Evolutionary conservation across 2,888 invertebrate genomes (phyloP).

Genomic region (Fragum fragum): DNA sequence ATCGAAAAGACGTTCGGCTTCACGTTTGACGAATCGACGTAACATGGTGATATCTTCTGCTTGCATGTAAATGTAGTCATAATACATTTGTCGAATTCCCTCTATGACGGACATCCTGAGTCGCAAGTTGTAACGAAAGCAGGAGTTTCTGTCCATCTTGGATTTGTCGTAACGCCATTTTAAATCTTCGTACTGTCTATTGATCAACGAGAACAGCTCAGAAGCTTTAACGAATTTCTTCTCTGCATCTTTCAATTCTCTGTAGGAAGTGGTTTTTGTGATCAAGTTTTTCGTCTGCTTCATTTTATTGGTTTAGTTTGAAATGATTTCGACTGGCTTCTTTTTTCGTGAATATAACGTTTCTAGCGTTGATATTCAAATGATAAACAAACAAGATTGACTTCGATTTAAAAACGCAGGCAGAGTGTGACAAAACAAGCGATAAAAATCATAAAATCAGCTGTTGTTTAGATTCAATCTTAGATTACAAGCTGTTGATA

Average conservation of each 20-base stretch:
- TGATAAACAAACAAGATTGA: neutral
- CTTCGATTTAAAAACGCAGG: neutral
- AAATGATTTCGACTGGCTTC: neutral
- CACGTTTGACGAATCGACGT: slow-evolving; percentile 8
- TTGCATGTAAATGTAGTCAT: slow-evolving; percentile 23
- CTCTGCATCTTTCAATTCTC: slow-evolving; percentile 13
- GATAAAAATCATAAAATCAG: slow-evolving; percentile 27
- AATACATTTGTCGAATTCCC: slow-evolving; percentile 14
- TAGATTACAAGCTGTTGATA: neutral
- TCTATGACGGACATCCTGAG: slow-evolving; percentile 23
- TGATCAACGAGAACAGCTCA: slow-evolving; percentile 24
- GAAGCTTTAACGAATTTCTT: slow-evolving; percentile 22
- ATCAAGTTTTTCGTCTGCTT: slow-evolving; percentile 17
- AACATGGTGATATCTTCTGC: slow-evolving; percentile 28
- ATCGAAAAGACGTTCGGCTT: neutral
- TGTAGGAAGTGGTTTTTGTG: neutral
- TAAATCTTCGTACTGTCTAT: slow-evolving; percentile 16
- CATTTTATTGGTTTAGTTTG: neutral
- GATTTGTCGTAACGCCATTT: slow-evolving; percentile 27
- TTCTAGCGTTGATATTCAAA: neutral
- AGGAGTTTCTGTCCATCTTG: neutral
- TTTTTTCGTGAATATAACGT: neutral
- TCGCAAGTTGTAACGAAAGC: slow-evolving; percentile 18
- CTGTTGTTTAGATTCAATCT: neutral
- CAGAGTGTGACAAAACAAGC: slow-evolving; percentile 6